Conservation (phyloP, 2,888 invertebrate species). For the Limenitis camilla region DNA sequence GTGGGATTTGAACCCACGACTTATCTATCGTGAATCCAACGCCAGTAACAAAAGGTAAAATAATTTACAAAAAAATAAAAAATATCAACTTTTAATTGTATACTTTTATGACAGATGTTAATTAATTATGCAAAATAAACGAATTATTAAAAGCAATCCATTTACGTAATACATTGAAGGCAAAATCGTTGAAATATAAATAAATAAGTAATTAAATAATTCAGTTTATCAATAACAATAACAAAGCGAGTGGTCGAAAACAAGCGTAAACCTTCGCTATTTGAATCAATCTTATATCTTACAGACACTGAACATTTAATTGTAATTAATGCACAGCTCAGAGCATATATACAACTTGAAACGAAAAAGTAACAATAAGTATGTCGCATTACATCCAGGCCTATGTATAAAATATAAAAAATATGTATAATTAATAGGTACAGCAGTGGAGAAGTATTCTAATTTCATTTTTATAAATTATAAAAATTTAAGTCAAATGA, state of each 20-base stretch:
- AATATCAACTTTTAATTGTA: conserved; percentile 6
- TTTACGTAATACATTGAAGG: conserved; percentile 39
- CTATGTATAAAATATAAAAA: too few species aligned
- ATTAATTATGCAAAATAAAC: conserved; percentile 4
- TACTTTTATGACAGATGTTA: conserved; percentile 1
- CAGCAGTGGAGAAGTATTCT: too few species aligned
- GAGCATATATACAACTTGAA: conserved; percentile 4
- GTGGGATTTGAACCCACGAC: too few species aligned
- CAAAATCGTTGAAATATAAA: not conserved
- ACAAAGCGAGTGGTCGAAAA: conserved; percentile 54
- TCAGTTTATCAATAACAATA: conserved; percentile 61
- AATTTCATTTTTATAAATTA: too few species aligned
- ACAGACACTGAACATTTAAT: conserved; percentile 8
- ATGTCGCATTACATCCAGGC: too few species aligned
- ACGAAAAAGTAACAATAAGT: too few species aligned
- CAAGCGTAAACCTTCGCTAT: conserved; percentile 5
- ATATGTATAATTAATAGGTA: too few species aligned
- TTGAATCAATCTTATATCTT: not conserved
- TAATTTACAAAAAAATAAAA: not conserved
- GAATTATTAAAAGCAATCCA: not conserved
- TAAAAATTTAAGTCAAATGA: not conserved
- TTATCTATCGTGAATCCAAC: too few species aligned
- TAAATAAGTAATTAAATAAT: conserved; percentile 52
- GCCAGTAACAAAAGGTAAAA: too few species aligned
- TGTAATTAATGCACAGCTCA: conserved; percentile 15